Percentiles rank a stretch among this genome's conserved stretches.
Conservation (phyloP, 2,888 invertebrate species). For the Cephalotes varians region DNA sequence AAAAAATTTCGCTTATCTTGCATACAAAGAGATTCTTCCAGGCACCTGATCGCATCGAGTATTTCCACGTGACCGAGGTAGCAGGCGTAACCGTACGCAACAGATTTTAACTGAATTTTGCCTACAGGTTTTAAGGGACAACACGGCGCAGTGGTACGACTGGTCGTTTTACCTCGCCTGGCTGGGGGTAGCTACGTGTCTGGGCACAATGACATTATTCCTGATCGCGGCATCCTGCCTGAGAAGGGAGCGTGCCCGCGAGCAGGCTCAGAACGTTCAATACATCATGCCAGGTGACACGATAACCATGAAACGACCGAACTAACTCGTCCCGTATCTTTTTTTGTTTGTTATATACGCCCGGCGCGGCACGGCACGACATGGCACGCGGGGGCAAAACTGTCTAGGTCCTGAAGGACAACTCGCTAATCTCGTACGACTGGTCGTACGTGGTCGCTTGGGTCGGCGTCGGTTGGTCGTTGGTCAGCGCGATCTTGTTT, state of each 20-base stretch:
- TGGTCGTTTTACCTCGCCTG: constrained; percentile 95
- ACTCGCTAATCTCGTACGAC: constrained; percentile 95
- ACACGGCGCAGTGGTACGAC: constrained; percentile 91
- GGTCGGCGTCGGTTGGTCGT: constrained; percentile 97
- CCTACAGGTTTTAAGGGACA: constrained; percentile 90
- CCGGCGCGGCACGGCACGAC: constrained; percentile 39
- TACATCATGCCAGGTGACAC: constrained; percentile 95
- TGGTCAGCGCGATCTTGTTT: constrained; percentile 96
- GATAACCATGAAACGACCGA: constrained; percentile 68
- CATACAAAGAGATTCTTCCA: constrained; percentile 25
- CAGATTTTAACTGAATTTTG: constrained; percentile 59
- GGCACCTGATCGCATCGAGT: constrained; percentile 11
- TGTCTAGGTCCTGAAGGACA: constrained; percentile 93
- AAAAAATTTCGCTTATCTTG: constrained; percentile 6
- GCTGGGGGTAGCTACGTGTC: constrained; percentile 92
- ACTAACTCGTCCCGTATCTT: constrained; percentile 76
- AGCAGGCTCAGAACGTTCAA: constrained; percentile 92
- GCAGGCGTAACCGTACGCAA: not conserved
- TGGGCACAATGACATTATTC: constrained; percentile 92
- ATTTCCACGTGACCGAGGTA: constrained; percentile 9
- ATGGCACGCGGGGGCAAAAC: constrained; percentile 64
- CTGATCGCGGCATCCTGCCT: constrained; percentile 93
- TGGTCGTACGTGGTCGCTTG: constrained; percentile 99
- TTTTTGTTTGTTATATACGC: constrained; percentile 71
- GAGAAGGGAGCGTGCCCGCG: constrained; percentile 91